phyloP scores from a whole-genome alignment of 2,113 vertebrate genomes.

The Mustela lutreola region DNA sequence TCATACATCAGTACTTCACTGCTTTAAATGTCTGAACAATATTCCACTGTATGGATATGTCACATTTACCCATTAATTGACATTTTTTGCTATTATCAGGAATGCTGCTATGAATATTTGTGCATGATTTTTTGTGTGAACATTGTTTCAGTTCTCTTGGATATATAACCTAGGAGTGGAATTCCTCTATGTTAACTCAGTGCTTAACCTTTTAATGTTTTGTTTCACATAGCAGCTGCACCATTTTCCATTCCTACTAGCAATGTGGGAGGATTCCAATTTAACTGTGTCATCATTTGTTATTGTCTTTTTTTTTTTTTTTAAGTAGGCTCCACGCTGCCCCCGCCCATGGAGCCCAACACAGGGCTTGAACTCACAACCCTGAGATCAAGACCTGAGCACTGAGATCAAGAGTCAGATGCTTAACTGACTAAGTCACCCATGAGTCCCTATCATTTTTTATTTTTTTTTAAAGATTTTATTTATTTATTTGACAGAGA shows the following conservation, averaged over 20 bases:
- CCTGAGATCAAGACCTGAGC: background rate
- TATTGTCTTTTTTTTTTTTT: background rate
- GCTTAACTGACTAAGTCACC: background rate
- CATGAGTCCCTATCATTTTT: background rate
- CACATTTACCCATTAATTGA: background rate
- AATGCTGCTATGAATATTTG: background rate
- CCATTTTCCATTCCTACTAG: background rate
- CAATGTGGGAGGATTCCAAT: background rate
- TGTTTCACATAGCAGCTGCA: background rate
- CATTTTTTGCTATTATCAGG: background rate
- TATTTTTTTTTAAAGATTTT: background rate
- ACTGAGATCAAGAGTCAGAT: background rate
- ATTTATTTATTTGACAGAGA: too few species aligned
- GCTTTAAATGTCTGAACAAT: slow-evolving; percentile 15
- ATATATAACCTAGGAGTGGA: background rate
- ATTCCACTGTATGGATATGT: background rate
- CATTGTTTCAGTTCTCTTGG: background rate
- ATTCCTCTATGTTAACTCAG: background rate
- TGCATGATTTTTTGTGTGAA: background rate
- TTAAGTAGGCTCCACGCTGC: background rate
- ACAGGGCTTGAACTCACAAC: background rate
- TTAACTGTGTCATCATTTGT: background rate
- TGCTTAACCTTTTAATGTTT: background rate
- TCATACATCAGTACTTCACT: background rate
- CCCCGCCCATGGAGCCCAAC: background rate